A percentile compares a stretch with the other conserved stretches of the same genome.
Conservation (phyloP, 2,797 vertebrate genomes). For the Chromobotia macracanthus region DNA sequence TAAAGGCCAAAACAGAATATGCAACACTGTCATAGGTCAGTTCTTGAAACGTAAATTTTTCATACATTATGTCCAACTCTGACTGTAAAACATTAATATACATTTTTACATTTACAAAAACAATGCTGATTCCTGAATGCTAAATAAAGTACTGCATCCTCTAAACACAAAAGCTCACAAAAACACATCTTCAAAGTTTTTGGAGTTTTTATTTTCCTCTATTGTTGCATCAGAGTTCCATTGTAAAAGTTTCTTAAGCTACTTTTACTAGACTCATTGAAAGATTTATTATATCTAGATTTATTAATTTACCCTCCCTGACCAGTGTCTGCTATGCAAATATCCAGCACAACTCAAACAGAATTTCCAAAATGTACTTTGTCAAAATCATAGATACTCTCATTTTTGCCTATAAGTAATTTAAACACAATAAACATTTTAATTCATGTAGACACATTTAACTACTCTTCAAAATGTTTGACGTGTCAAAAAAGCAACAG, state of each 20-base stretch:
- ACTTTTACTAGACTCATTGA: not conserved
- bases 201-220: too few species aligned
- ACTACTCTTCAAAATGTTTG: slow-evolving; percentile 39
- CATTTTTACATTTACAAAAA: not conserved
- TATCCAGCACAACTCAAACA: slow-evolving; percentile 18
- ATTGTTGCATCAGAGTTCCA: too few species aligned
- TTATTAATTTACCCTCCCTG: not conserved
- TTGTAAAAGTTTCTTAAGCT: too few species aligned
- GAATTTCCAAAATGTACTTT: slow-evolving; percentile 20
- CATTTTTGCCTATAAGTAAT: slow-evolving; percentile 28
- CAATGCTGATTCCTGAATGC: too few species aligned
- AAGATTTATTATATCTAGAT: too few species aligned
- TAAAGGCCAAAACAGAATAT: too few species aligned
- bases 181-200: too few species aligned
- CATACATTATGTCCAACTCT: too few species aligned
- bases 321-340: slow-evolving; percentile 10
- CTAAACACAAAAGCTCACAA: too few species aligned
- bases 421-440: slow-evolving; percentile 45
- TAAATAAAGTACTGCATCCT: too few species aligned
- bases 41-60: too few species aligned
- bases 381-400: slow-evolving; percentile 25
- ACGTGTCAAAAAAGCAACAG: slow-evolving; percentile 28
- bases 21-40: too few species aligned
- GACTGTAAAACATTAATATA: not conserved
- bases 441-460: slow-evolving; percentile 22